Evolutionary conservation across 2,888 invertebrate species (phyloP), one percentile per base, ranked within the genome.

Genomic region (Margaritifera margaritifera): DNA sequence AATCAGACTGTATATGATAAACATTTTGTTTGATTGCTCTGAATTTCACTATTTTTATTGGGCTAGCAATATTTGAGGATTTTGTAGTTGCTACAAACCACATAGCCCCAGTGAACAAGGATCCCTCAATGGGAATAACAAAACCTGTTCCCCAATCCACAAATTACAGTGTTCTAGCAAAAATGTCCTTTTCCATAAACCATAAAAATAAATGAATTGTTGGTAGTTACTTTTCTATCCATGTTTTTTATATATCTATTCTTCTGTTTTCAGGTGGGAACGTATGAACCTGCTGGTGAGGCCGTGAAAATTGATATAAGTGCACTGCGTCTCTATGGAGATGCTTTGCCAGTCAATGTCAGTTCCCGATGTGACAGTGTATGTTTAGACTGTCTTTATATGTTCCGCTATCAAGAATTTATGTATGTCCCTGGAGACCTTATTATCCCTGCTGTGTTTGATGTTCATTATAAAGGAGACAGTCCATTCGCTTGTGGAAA

Each of bases 371-470:
- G 88, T 68, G 67, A 80, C 11, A 71, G 67, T 3, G 72, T 79
- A 4, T 88, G 88, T 69, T 66, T 80, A n/a, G 83, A 85, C 58
- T 88, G 88, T 68, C 75, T 83, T 56, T 87, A 86, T 67, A 74
- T 84, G 76, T 83, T 84, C 71, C 71, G 81, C 18, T 73, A 79
- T 63, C 83, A 82, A 66, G 70, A 83, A 27, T 82, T 79, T 76
- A 78, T 84, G 79, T 80, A 83, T 62, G 69, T 82, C 8, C 75
- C 78, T 0, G 88, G 87, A 11, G 85, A 87, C 61, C 63, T 88
- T 19, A 70, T 86, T 27, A 82, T 88, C 57, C 86, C 84, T 0
- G 85, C 80, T 8, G 77, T 87, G 19, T 84, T 87, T 71, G 84
- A 87, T 69, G 74, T 88, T 42, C 87, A 87, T 74, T 76, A 80